phyloP scores from a whole-genome alignment of 2,888 invertebrate genomes.

The Erebia palarica region DNA sequence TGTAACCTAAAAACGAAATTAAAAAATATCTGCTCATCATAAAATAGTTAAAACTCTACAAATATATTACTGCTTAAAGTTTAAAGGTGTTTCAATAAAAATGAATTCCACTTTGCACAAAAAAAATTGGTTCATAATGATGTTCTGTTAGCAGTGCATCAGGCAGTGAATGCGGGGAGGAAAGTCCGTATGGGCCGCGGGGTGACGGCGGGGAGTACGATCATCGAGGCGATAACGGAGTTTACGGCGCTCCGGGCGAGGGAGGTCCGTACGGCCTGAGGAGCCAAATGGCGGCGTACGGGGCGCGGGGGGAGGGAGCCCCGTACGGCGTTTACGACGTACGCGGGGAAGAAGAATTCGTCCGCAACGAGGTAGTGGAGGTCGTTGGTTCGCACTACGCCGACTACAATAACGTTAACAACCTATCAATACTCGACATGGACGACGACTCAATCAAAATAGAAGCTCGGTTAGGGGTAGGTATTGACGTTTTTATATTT shows the following conservation, averaged over 20 bases:
- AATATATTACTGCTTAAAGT: no score
- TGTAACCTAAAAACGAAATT: no score
- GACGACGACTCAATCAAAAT: slow-evolving; percentile 77
- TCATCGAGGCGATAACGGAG: neutral
- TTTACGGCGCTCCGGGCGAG: neutral
- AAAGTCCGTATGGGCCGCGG: neutral
- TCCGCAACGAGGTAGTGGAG: slow-evolving; percentile 12
- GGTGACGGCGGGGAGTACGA: slow-evolving; percentile 3
- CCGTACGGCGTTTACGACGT: slow-evolving; percentile 10
- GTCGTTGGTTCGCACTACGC: slow-evolving; percentile 36
- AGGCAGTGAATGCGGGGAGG: slow-evolving; percentile 34
- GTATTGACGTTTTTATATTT: no score
- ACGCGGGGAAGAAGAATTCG: neutral
- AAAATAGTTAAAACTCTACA: no score
- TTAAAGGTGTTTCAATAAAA: no score
- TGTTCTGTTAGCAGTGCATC: slow-evolving; percentile 26
- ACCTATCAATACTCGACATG: slow-evolving; percentile 75
- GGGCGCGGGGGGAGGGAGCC: neutral
- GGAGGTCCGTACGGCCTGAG: slow-evolving; percentile 5
- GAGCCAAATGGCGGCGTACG: neutral
- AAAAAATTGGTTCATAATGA: no score
- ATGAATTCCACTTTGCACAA: no score
- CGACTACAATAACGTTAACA: slow-evolving; percentile 56
- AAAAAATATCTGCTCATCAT: no score
- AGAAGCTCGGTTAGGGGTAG: slow-evolving; percentile 66